Base-by-base conservation (phyloP, 2,113 vertebrate species). In the Coregonus clupeaformis region DNA sequence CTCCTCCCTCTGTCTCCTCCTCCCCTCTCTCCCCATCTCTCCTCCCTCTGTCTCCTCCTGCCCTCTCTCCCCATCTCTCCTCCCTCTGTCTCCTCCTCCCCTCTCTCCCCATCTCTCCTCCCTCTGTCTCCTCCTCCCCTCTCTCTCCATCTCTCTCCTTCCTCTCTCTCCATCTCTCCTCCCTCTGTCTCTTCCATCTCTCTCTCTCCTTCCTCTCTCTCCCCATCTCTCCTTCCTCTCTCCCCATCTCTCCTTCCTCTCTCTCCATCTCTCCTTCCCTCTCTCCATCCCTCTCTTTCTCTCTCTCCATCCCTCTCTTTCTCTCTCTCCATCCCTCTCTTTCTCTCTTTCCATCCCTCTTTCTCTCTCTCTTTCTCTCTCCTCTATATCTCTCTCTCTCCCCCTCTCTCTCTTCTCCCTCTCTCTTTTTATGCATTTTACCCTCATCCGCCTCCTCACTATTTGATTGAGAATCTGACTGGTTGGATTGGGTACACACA, bases 111-210 rank as follows among this genome's bases (percentile, higher is more conserved):
- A 6, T 1, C 3, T 47, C 45, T 47, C 45, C 45, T 9, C 45
- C 3, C 45, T 47, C 45, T 47, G 1, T 9, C 45, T 47, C 52
- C 13, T 55, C 3, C 27, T 2, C 2, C 27, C 27, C 27, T 27
- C 27, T 27, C 27, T 27, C 27, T 55, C 52, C 16, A 2, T 55
- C 13, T 9, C 52, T 55, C 52, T 55, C 45, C 45, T 47, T n/a
- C n/a, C 45, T 47, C 45, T 3, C 6, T 82, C 87, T 78, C 79
- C 79, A 75, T 82, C 80, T 70, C 49, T 65, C 73, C 45, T n/a
- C n/a, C n/a, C n/a, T n/a, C n/a, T n/a, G n/a, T n/a, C 6, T 27
- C 27, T 27, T n/a, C n/a, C 27, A 27, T 27, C 27, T 27, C 27
- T 27, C 27, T 2, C 27, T 27, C 27, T 2, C 27, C 12, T 4